Base-by-base conservation (phyloP, 2,888 invertebrate species). In the Rutpela maculata region DNA sequence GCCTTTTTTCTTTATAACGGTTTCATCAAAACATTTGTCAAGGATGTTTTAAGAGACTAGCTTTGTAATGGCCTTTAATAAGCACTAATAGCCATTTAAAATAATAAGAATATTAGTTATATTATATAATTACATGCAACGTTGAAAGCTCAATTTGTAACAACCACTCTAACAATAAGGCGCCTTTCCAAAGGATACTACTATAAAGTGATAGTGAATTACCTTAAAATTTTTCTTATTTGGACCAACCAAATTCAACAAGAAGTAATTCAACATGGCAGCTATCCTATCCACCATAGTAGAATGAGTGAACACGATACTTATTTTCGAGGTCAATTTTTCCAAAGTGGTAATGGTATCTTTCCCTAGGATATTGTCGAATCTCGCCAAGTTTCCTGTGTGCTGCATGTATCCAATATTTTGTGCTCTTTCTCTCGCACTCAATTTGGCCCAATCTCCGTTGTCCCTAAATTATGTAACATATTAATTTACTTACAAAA, bases 181-280 rank as follows among this genome's bases (percentile, higher is more conserved):
- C 7, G 31, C 9, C 9, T 35, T 35, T 5, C 31, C 9, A 9
- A 35, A 35, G 0, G 31, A 35, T 35, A 35, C 31, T 35, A 35
- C 9, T 35, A 35, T 22, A 38, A 62, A 56, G 31, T n/a, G 31
- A 19, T 69, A 55, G 81, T n/a, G n/a, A n/a, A 67, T 79, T 86
- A 95, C 96, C 92, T 97, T 98, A 78, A 98, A 95, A 87, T 96
- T 96, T 85, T 96, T 95, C 89, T 97, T 96, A 85, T 97, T 97
- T 0, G 98, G 97, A 0, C 97, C 97, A 12, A 97, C 98, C 78
- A 99, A 91, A 89, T 97, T 95, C 65, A 95, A 90, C 38, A 99
- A 90, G 89, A 99, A 97, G 90, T 98, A 98, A 91, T 99, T 99
- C 75, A 99, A 92, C 98, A 99, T 99, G 11, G 96, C 94, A 0